Evolutionary conservation across 2,113 vertebrate species (phyloP).

Genomic region (Melozone crissalis): DNA sequence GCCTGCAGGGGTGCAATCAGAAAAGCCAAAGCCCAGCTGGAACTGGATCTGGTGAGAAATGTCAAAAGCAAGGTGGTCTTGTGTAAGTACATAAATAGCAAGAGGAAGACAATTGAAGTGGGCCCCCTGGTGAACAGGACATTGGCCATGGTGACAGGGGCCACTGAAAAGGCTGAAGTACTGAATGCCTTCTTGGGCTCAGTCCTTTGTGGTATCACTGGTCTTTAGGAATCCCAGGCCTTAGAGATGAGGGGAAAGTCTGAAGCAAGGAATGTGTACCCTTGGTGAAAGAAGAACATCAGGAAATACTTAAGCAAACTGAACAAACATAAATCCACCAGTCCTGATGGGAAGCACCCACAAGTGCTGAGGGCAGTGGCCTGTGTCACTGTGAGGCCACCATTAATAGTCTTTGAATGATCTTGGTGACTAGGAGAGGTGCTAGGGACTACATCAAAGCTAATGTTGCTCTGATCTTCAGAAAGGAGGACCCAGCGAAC

Average conservation of each 20-base stretch:
- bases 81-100: rapidly evolving
- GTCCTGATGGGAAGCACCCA: neutral
- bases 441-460: neutral
- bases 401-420: neutral
- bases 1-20: neutral
- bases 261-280: neutral
- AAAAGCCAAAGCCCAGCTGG: neutral
- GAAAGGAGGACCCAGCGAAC: neutral
- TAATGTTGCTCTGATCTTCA: neutral
- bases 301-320: neutral
- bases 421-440: neutral
- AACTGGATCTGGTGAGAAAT: neutral
- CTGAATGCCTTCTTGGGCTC: neutral
- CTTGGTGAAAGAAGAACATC: neutral
- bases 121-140: neutral
- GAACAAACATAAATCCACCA: rapidly evolving
- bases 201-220: neutral
- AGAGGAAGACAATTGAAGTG: neutral
- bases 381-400: neutral
- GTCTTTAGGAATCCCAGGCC: neutral
- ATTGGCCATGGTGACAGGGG: rapidly evolving
- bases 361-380: neutral
- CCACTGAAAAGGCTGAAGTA: neutral
- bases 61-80: neutral
- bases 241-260: neutral